phyloP scores from a whole-genome alignment of 1,140 invertebrate species.

The Chrysopa pallens region DNA sequence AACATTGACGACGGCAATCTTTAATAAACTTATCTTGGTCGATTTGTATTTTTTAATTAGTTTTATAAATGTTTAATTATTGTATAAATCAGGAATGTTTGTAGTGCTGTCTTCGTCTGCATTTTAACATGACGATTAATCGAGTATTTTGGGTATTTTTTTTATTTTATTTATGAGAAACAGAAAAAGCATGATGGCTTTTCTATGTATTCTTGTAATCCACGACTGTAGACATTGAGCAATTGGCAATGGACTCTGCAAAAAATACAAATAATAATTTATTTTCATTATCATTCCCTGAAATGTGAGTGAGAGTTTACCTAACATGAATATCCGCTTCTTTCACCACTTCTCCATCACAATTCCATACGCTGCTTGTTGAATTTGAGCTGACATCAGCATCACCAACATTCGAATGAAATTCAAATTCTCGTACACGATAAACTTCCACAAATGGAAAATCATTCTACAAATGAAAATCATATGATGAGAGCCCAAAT shows the following conservation, averaged over 20 bases:
- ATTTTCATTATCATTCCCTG: not conserved
- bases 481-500: too few relatives aligned
- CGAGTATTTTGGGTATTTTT: too few relatives aligned
- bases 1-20: too few relatives aligned
- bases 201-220: constrained; percentile 9
- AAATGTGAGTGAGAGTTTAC: constrained; percentile 20
- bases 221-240: constrained; percentile 18
- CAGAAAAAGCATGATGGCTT: constrained; percentile 1
- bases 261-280: constrained; percentile 3
- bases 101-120: too few relatives aligned
- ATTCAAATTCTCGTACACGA: constrained; percentile 53
- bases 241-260: constrained; percentile 25
- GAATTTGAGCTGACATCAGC: constrained; percentile 17
- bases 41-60: too few relatives aligned
- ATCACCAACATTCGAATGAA: constrained; percentile 22
- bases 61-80: too few relatives aligned
- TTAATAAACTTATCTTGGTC: too few relatives aligned
- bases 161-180: not conserved
- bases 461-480: constrained; percentile 34
- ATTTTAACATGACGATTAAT: too few relatives aligned
- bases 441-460: constrained; percentile 63
- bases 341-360: constrained; percentile 64
- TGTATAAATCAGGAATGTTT: too few relatives aligned
- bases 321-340: constrained; percentile 49
- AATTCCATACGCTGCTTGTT: constrained; percentile 57